Base-by-base conservation (phyloP, 2,797 vertebrate genomes). In the Tinamus major region DNA sequence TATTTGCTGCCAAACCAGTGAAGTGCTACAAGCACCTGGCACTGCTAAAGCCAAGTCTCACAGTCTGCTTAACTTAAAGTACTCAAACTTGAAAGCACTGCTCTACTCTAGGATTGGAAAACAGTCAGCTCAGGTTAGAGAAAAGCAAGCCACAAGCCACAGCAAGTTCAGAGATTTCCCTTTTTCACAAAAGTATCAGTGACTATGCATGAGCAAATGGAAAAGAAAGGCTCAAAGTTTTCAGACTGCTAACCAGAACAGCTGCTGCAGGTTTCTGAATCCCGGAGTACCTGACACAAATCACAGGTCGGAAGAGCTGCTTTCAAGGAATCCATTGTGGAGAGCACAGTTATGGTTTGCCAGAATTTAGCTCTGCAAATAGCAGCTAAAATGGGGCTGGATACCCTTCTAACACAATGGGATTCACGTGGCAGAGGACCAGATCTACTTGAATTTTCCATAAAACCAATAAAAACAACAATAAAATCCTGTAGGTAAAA, bases 21-120 rank as follows among this genome's bases (percentile, higher is more conserved):
- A 29, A 14, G 3, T 7, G 5, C 7, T 37, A 55, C 0, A 1
- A 59, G 13, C 42, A 83, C 33, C 15, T 10, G 53, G 26, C 44
- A 83, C 41, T 53, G 76, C 70, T 18, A 51, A 79, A 63, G 61
- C 18, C 77, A 44, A 15, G 48, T 37, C 33, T 51, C n/a, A 48
- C 23, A 37, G 33, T 53, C 46, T 49, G n/a, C 46, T 37, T 33
- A 35, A 23, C 10, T 68, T 49, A 27, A 69, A 12, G 33, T 46
- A 27, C 17, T 8, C n/a, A 69, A 49, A 24, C 35, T 13, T 51
- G 46, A 26, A 51, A 35, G 35, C 33, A 26, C 17, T 69, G 7
- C 11, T 49, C 67, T 35, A 21, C 27, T 5, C 7, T 26, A 51
- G 49, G 24, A n/a, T 18, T 69, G 67, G 33, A 37, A 59, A 33